Conservation (phyloP, 1,140 invertebrate genomes). For the Drosophila subpulchrella region DNA sequence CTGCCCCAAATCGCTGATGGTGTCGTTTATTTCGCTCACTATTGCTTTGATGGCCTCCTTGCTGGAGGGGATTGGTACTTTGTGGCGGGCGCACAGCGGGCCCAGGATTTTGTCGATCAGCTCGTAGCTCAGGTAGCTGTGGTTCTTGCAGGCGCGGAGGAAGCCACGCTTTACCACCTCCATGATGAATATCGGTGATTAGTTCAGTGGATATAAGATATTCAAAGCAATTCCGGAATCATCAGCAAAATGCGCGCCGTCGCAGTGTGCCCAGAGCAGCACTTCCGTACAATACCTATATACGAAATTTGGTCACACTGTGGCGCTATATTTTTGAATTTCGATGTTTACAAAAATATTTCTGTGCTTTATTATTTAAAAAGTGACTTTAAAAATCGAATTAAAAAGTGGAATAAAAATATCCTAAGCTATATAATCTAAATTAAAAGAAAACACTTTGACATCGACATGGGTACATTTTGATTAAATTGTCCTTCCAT, state of each 20-base stretch:
- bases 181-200: not conserved
- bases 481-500: not conserved
- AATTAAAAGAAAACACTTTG: too few relatives aligned
- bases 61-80: conserved; percentile 47
- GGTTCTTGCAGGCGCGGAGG: conserved; percentile 64
- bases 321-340: not conserved
- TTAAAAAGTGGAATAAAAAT: too few relatives aligned
- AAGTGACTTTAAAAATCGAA: too few relatives aligned
- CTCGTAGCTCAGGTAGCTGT: conserved; percentile 47
- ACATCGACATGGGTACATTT: too few relatives aligned
- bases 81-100: conserved; percentile 46
- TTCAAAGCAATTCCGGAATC: not conserved
- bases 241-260: conserved; percentile 1
- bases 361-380: too few relatives aligned
- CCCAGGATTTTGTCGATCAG: conserved; percentile 49
- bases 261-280: not conserved
- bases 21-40: conserved; percentile 44
- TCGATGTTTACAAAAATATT: not conserved
- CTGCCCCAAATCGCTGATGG: conserved; percentile 40
- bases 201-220: not conserved
- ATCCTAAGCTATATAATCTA: too few relatives aligned
- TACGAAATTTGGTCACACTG: not conserved
- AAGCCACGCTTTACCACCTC: conserved; percentile 55
- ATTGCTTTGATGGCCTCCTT: conserved; percentile 38
- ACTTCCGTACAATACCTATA: not conserved